Base-by-base conservation (phyloP, 2,797 vertebrate genomes). In the Fistularia tabacaria region DNA sequence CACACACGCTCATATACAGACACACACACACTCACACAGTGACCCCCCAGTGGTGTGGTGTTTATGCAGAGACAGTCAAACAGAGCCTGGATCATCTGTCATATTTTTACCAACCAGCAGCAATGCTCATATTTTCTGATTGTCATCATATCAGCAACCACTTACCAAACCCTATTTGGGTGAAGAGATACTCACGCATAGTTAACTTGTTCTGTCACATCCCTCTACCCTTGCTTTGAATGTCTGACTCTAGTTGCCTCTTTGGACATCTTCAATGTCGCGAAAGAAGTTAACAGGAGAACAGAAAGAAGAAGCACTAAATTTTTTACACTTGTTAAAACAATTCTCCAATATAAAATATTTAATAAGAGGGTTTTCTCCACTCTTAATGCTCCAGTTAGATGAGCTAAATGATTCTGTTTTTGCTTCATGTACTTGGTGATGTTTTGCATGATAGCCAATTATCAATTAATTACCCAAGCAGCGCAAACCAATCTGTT, bases 401-500 rank as follows among this genome's bases (percentile, higher is more conserved):
- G 55, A 62, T 14, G 8, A 77, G 46, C 36, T 75, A 63, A 82
- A 82, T 82, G 58, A 75, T 79, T 81, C 76, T 43, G 62, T 77
- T 73, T 83, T 73, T 54, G 55, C 77, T 59, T 77, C 11, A 48
- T 72, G 54, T 50, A 37, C 55, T 66, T 66, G 55, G 59, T 69
- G 62, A 76, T 79, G 66, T 77, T 76, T 74, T 76, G 64, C 69
- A 64, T 57, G 72, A 79, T 66, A 60, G 62, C 59, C 62, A 71
- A 82, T 83, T 76, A 82, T 76, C 75, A 80, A 38, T 77, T 72
- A 63, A 77, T 80, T 79, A 70, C 41, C 54, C 57, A 63, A 67
- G 67, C 75, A 75, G 65, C 57, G 49, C 49, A 60, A 57, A 46
- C 71, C 62, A 48, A 57, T 70, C 52, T 62, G 51, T 46, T 9